Percentiles rank a stretch among this genome's conserved stretches.
These are phyloP conservation scores for Python bivittatus DNA, from an alignment of 2,113 vertebrate genomes.

Conservation along the genomic window DNA sequence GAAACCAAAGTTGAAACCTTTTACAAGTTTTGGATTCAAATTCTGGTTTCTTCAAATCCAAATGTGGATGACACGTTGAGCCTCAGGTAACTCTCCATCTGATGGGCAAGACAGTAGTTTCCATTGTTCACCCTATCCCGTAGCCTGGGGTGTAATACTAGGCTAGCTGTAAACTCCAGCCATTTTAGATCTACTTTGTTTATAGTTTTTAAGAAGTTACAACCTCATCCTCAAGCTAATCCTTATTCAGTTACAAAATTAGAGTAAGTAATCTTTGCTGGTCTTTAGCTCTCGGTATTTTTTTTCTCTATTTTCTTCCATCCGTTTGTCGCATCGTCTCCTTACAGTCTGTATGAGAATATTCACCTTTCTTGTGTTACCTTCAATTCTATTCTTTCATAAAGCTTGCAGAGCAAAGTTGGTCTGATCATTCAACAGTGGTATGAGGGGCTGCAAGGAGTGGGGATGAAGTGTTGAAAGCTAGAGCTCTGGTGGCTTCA, in stretches of 20 bases:
- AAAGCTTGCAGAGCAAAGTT: background rate
- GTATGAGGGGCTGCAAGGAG: background rate
- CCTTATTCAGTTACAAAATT: background rate
- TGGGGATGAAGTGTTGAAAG: background rate
- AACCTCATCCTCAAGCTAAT: background rate
- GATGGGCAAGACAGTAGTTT: background rate
- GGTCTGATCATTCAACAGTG: background rate
- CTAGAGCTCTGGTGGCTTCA: background rate
- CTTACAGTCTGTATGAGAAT: background rate
- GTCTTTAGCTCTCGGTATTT: background rate
- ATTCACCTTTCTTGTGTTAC: background rate
- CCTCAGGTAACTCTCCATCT: background rate
- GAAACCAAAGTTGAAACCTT: background rate
- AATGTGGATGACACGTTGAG: background rate
- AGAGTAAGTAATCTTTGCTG: background rate
- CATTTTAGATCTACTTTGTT: background rate
- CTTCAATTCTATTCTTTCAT: background rate
- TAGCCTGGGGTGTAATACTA: background rate
- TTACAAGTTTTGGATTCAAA: background rate
- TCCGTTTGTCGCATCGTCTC: background rate
- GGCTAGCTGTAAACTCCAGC: too few species aligned
- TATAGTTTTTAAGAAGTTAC: background rate
- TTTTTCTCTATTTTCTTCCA: background rate
- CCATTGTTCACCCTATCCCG: background rate
- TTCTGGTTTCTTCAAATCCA: background rate